phyloP scores from a whole-genome alignment of 2,797 vertebrate genomes.

The Odontamblyopus rebecca region DNA sequence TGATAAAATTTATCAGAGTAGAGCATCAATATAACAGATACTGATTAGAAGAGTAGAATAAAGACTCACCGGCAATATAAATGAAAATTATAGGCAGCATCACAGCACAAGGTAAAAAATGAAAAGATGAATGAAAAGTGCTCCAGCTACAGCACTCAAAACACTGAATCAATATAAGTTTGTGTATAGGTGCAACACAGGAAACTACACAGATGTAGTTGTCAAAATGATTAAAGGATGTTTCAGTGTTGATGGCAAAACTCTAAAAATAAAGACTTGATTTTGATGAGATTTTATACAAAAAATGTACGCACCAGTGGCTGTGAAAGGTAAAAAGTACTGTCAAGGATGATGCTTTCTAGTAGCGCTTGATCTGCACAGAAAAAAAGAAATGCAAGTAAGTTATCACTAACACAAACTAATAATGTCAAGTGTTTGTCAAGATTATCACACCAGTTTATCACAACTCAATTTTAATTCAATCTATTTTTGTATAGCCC shows the following conservation, averaged over 20 bases:
- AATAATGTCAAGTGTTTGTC: constrained; percentile 27
- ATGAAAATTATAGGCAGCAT: constrained; percentile 10
- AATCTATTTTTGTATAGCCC: no score
- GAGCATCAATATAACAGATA: constrained; percentile 40
- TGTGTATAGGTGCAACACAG: neutral
- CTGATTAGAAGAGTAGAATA: constrained; percentile 49
- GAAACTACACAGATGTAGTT: constrained; percentile 3
- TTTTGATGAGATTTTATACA: neutral
- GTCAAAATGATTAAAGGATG: constrained; percentile 7
- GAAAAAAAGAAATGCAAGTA: constrained; percentile 21
- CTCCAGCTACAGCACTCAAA: neutral
- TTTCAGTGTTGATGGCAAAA: constrained; percentile 3
- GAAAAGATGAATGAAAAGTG: constrained; percentile 13
- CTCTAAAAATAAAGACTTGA: constrained; percentile 1
- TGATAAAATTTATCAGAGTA: constrained; percentile 44
- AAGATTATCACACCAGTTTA: neutral
- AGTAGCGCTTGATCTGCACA: constrained; percentile 88
- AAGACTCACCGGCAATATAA: constrained; percentile 15
- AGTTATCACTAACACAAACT: neutral
- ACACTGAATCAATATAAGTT: neutral
- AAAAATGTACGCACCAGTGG: constrained; percentile 80
- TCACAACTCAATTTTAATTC: neutral
- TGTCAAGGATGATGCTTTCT: constrained; percentile 87
- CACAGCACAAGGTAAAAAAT: constrained; percentile 24
- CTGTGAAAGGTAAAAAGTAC: constrained; percentile 76